Percentiles rank a stretch among this genome's conserved stretches.
Conservation (phyloP, 53 echinoderm and acorn worm genomes). For the Hippasteria phrygiana region DNA sequence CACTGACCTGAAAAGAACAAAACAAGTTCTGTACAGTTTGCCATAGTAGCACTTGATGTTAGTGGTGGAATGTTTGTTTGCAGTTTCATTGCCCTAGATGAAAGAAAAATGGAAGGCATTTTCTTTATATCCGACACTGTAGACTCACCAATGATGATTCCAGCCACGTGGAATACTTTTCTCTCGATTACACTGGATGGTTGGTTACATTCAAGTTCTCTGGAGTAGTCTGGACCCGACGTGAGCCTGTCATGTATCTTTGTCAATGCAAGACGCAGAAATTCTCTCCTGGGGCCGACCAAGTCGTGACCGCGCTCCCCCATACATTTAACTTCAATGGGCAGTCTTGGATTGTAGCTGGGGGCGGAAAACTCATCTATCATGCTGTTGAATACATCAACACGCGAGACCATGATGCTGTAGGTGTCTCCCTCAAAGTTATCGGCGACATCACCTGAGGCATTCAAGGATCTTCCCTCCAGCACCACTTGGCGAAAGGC, state of each 20-base stretch:
- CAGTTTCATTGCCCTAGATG: background rate
- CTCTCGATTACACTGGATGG: background rate
- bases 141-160: conserved; percentile 53
- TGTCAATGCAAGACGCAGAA: conserved; percentile 27
- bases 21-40: background rate
- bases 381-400: conserved; percentile 28
- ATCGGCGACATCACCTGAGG: background rate
- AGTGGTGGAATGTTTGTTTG: background rate
- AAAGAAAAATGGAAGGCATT: background rate
- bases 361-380: conserved; percentile 42
- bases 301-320: conserved; percentile 62
- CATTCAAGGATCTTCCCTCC: background rate
- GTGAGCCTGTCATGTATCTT: background rate
- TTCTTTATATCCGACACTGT: background rate
- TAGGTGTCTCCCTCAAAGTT: conserved; percentile 53
- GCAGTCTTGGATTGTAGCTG: conserved; percentile 34
- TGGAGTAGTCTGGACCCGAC: background rate
- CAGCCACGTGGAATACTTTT: conserved; percentile 26
- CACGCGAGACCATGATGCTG: conserved; percentile 25
- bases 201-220: background rate
- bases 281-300: conserved; percentile 53
- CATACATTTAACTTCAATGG: conserved; percentile 53
- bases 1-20: conserved; percentile 9
- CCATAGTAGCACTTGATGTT: background rate
- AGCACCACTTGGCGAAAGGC: background rate